These are phyloP conservation scores for Trachelus stipa DNA, from an alignment of 2,888 invertebrate genomes.

Conservation along the genomic window DNA sequence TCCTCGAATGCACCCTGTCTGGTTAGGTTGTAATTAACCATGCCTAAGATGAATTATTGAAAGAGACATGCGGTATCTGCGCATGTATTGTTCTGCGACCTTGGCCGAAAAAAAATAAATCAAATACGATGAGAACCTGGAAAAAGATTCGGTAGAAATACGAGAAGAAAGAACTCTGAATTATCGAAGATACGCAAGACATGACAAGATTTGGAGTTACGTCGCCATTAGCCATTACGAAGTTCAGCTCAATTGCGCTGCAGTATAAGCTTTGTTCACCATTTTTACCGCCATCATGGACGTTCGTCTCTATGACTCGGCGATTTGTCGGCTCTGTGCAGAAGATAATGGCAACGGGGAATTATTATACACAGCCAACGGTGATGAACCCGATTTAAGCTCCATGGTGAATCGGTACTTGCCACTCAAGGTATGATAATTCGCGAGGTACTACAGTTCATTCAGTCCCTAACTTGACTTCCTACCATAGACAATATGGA, in stretches of 20 bases:
- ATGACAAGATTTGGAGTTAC: not conserved
- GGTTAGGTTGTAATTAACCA: not conserved
- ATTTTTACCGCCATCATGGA: conserved; percentile 46
- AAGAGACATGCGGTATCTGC: not conserved
- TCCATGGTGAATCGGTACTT: conserved; percentile 79
- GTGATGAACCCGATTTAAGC: conserved; percentile 71
- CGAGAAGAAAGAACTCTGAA: not conserved
- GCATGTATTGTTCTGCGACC: not conserved
- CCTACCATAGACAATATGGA: conserved; percentile 53
- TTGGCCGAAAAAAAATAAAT: not conserved
- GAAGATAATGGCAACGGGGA: conserved; percentile 79
- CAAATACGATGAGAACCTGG: not conserved
- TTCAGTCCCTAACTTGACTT: conserved; percentile 61
- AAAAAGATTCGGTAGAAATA: not conserved
- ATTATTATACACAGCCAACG: conserved; percentile 70
- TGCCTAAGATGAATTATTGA: not conserved
- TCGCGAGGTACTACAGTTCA: conserved; percentile 23
- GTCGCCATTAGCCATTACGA: not conserved
- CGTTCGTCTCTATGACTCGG: conserved; percentile 74
- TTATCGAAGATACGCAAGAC: not conserved
- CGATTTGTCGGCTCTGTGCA: conserved; percentile 81
- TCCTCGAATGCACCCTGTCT: not conserved
- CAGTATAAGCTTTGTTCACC: not conserved
- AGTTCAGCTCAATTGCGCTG: not conserved
- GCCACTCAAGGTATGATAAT: conserved; percentile 76